Base-by-base conservation (phyloP, 2,888 invertebrate genomes). In the Drosophila cognata region DNA sequence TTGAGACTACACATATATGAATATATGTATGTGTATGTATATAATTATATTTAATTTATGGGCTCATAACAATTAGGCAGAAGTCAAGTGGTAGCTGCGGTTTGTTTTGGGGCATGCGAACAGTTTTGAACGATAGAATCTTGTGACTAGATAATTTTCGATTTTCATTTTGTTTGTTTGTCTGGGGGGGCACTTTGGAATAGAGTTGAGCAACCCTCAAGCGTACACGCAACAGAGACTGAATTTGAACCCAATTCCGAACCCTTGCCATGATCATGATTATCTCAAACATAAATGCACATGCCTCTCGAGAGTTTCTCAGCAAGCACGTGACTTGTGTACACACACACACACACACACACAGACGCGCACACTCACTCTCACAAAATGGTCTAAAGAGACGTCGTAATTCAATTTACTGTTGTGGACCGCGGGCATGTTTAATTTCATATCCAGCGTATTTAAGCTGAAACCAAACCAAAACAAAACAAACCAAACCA, bases 401-500 rank as follows among this genome's bases (percentile, higher is more conserved):
- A 46, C 33, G 75, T 21, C 57, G 64, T 78, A 81, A 79, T 79
- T 79, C 81, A 81, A 79, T 79, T 79, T 81, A 51, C 81, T 62
- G 56, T 60, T 56, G 62, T 46, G 51, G 53, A 78, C 90, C 89
- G 80, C 89, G 82, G 87, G 87, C 87, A 80, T 90, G 82, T 88
- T 88, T 90, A 90, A 88, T 88, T 88, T 90, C 82, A 87, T 88
- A 90, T 86, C 51, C 84, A 84, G 80, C 90, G 89, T 84, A 87
- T 90, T 87, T 90, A 88, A 87, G 84, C 89, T 81, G 74, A 89
- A 85, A 85, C 83, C 83, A 81, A 82, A 72, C 59, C 76, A 63
- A 74, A 53, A 38, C 65, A 59, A 74, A 70, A 25, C 62, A 25
- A 56, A 51, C 13, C 36, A 28, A 81, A 28, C 10, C 25, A 8